Evolutionary conservation across 2,888 invertebrate species (phyloP).

Genomic region (Exocentrus adspersus): DNA sequence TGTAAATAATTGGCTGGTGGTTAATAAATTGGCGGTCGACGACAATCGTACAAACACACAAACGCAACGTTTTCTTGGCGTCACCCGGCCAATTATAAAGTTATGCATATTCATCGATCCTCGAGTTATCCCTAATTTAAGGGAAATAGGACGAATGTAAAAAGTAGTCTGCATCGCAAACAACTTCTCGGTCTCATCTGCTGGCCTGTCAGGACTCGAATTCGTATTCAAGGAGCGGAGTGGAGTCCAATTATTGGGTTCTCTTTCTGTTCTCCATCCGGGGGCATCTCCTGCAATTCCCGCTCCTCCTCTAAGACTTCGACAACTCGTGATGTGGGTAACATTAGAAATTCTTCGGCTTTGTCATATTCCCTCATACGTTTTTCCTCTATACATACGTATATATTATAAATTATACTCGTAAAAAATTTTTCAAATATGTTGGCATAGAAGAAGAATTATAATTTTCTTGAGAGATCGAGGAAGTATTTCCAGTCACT

Average conservation of each 20-base stretch:
- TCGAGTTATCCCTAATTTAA: constrained; percentile 38
- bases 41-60: background rate
- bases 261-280: constrained; percentile 42
- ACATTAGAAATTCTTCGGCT: constrained; percentile 42
- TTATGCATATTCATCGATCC: constrained; percentile 40
- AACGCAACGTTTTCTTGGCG: constrained; percentile 29
- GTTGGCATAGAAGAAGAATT: constrained; percentile 14
- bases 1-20: too few relatives aligned
- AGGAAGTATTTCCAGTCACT: background rate
- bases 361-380: constrained; percentile 33
- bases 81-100: constrained; percentile 40
- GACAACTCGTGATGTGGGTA: constrained; percentile 49
- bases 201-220: constrained; percentile 37
- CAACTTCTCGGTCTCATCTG: constrained; percentile 49
- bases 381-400: constrained; percentile 37
- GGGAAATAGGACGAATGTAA: constrained; percentile 34
- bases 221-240: constrained; percentile 42
- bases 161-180: constrained; percentile 39
- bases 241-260: constrained; percentile 46
- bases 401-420: constrained; percentile 14
- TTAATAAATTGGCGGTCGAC: too few relatives aligned
- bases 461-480: constrained; percentile 9
- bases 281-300: constrained; percentile 40
- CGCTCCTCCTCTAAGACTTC: constrained; percentile 39
- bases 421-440: constrained; percentile 20